Conservation (phyloP, 2,888 invertebrate genomes). For the Tipula helvola region DNA sequence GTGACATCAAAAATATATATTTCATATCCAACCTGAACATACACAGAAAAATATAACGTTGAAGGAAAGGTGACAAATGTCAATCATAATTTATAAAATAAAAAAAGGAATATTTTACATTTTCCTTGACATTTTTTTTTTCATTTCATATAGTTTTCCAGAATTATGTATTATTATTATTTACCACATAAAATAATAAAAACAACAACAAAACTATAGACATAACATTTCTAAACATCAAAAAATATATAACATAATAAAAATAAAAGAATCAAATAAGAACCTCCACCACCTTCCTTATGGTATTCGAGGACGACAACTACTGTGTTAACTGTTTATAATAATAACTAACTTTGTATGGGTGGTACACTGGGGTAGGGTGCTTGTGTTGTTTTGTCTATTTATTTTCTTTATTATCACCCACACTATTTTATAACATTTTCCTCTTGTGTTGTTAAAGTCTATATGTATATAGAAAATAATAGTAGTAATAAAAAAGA, state of each 20-base stretch:
- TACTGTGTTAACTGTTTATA: neutral
- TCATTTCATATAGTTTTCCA: neutral
- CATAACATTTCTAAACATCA: neutral
- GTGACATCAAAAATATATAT: neutral
- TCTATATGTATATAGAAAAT: neutral
- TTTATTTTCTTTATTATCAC: neutral
- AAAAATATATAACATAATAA: neutral
- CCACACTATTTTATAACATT: neutral
- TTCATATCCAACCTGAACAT: neutral
- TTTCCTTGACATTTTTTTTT: neutral
- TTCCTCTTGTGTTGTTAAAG: neutral
- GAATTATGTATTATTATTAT: neutral
- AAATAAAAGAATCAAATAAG: neutral
- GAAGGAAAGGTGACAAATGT: slow-evolving; percentile 5
- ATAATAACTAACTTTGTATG: neutral
- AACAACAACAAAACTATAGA: neutral
- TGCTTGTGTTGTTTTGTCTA: neutral
- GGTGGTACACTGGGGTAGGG: neutral
- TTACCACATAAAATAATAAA: neutral
- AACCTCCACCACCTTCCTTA: neutral
- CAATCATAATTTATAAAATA: slow-evolving; percentile 10
- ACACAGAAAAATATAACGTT: neutral
- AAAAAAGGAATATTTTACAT: neutral
- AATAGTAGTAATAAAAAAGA: neutral
- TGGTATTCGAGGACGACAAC: neutral